These are phyloP conservation scores for Aurelia sp. DNA, from an alignment of 30 jellyfish, hydroid and myxozoan species.

Conservation along the genomic window DNA sequence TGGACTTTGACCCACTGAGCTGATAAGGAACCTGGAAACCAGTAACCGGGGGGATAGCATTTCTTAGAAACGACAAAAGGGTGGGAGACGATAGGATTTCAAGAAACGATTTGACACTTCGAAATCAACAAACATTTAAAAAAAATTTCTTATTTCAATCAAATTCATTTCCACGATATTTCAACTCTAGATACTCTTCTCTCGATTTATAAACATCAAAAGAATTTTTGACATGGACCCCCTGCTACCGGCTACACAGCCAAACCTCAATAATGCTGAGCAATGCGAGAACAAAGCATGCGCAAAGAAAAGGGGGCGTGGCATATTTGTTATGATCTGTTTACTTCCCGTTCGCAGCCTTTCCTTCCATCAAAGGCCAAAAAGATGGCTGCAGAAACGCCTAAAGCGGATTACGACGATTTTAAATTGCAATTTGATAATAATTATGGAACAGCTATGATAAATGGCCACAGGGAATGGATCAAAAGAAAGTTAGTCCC, in stretches of 20 bases:
- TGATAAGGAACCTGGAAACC: too few species aligned
- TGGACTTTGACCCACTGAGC: too few species aligned
- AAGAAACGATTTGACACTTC: too few species aligned
- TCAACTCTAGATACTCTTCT: too few species aligned
- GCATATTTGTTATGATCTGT: background rate
- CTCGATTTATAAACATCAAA: too few species aligned
- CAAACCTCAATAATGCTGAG: background rate
- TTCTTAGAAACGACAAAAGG: too few species aligned
- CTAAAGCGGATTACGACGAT: slow-evolving; percentile 1
- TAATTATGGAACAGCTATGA: background rate
- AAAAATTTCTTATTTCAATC: too few species aligned
- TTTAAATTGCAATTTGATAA: slow-evolving; percentile 19
- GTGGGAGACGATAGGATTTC: too few species aligned
- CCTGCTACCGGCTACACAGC: background rate
- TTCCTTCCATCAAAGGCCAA: background rate
- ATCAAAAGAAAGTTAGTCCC: slow-evolving; percentile 15
- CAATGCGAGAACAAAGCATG: background rate
- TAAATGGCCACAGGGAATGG: slow-evolving; percentile 41
- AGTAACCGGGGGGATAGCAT: too few species aligned
- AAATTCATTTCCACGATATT: too few species aligned
- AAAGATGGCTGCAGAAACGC: slow-evolving; percentile 25
- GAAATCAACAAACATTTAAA: too few species aligned
- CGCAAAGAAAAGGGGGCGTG: slow-evolving; percentile 21
- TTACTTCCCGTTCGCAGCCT: background rate
- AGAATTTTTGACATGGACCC: background rate